Base-by-base conservation (phyloP, 2,797 vertebrate genomes). In the Eulemur mongoz region DNA sequence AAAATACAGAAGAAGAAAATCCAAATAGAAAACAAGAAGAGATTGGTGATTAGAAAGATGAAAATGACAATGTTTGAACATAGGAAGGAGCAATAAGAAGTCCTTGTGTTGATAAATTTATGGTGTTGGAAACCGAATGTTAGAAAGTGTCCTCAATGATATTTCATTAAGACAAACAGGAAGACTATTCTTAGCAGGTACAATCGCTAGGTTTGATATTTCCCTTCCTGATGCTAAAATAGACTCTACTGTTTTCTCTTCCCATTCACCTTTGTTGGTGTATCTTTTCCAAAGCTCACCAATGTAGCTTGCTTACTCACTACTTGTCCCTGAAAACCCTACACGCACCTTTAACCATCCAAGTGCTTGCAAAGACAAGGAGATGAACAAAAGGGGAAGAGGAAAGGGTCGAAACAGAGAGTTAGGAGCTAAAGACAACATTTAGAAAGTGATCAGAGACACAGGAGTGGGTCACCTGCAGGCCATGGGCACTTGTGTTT, bases 1-100 rank as follows among this genome's bases (percentile, higher is more conserved):
- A 38, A 81, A 43, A 84, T 89, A 94, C 57, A 40, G 61, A 97
- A 94, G 57, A 38, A 8, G 88, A 79, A 91, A 69, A 93, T 96
- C 93, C 54, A 83, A 48, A 92, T 23, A 0, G 45, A 78, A 94
- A 84, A 52, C 48, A 95, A 94, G 90, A 96, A 54, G 45, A 96
- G 43, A 75, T 5, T 4, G 20, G 35, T 90, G 63, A 76, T 85
- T 86, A 45, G 92, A 97, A 97, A 96, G 89, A 87, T 67, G 2
- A 69, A 35, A 72, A 40, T 85, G n/a, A 79, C 8, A 63, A 12
- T 1, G 0, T 52, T 52, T 73, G 93, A 95, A 95, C 0, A 2
- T 15, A 50, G 12, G 54, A n/a, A 90, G 13, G 78, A 73, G 65
- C 78, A 43, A 5, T 78, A 45, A 59, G 70, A 89, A 54, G 27